Evolutionary conservation across 2,888 invertebrate genomes (phyloP).

Genomic region (Plagodis pulveraria): DNA sequence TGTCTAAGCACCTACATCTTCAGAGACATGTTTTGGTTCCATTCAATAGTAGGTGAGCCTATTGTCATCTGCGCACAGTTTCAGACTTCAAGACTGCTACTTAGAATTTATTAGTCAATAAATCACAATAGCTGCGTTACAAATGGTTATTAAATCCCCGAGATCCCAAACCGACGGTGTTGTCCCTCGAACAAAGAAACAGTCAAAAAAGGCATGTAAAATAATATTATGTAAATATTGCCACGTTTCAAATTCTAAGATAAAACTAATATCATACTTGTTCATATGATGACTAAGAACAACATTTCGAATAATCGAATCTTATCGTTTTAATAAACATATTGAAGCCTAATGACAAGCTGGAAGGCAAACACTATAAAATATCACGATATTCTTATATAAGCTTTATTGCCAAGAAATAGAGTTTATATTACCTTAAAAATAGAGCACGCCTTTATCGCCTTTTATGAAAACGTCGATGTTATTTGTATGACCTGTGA

Average conservation of each 20-base stretch:
- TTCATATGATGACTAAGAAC: not conserved
- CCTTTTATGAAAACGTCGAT: conserved; percentile 10
- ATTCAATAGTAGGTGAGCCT: too few species aligned
- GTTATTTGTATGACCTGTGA: conserved; percentile 27
- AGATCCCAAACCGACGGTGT: too few species aligned
- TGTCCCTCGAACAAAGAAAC: too few species aligned
- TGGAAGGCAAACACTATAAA: conserved; percentile 1
- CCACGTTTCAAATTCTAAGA: too few species aligned
- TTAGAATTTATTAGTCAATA: too few species aligned
- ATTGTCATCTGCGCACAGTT: too few species aligned
- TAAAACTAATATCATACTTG: not conserved
- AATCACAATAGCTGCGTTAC: too few species aligned
- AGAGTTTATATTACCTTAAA: conserved; percentile 11
- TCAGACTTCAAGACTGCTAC: too few species aligned
- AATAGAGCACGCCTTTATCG: conserved; percentile 4
- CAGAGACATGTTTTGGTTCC: too few species aligned
- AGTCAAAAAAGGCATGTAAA: too few species aligned
- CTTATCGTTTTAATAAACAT: conserved; percentile 26
- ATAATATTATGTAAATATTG: not conserved
- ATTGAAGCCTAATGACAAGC: not conserved
- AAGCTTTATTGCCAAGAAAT: not conserved
- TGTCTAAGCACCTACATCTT: too few species aligned
- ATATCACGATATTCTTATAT: conserved; percentile 1
- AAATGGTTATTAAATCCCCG: too few species aligned
- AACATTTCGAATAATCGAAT: conserved; percentile 8